phyloP scores from a whole-genome alignment of 2,888 invertebrate genomes.

The Coelopa pilipes region DNA sequence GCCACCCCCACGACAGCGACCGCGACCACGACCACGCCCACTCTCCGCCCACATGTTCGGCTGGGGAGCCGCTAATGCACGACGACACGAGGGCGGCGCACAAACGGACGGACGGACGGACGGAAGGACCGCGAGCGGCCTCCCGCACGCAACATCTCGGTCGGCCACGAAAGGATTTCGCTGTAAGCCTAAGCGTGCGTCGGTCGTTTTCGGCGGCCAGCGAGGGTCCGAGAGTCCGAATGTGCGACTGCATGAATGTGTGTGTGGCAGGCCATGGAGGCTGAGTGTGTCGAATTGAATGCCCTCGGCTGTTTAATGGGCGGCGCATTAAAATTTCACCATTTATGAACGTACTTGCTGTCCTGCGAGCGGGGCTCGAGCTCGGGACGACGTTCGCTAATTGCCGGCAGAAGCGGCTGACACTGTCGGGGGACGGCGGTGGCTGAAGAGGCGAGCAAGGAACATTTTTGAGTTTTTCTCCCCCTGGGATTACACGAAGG shows the following conservation, averaged over 20 bases:
- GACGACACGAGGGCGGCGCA: too few relatives aligned
- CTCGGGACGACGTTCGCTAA: conserved; percentile 29
- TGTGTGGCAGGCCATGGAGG: not conserved
- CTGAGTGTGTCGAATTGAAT: conserved; percentile 17
- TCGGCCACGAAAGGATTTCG: conserved; percentile 19
- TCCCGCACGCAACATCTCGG: not conserved
- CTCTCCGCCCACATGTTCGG: not conserved
- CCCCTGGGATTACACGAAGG: too few relatives aligned
- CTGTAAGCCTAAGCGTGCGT: conserved; percentile 3
- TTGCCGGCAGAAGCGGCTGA: conserved; percentile 8
- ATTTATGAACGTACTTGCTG: conserved; percentile 10
- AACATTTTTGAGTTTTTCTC: too few relatives aligned
- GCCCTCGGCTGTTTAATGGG: conserved; percentile 26
- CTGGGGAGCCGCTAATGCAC: too few relatives aligned
- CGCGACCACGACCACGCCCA: not conserved
- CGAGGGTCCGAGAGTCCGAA: not conserved
- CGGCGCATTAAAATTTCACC: conserved; percentile 29
- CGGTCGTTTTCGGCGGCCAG: not conserved
- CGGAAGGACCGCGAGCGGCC: not conserved
- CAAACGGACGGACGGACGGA: not conserved
- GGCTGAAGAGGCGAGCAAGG: too few relatives aligned
- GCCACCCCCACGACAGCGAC: not conserved
- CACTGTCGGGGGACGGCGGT: too few relatives aligned
- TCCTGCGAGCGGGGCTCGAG: conserved; percentile 6
- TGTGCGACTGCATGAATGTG: not conserved